phyloP scores from a whole-genome alignment of 2,113 vertebrate species.

The Polypterus bichir region DNA sequence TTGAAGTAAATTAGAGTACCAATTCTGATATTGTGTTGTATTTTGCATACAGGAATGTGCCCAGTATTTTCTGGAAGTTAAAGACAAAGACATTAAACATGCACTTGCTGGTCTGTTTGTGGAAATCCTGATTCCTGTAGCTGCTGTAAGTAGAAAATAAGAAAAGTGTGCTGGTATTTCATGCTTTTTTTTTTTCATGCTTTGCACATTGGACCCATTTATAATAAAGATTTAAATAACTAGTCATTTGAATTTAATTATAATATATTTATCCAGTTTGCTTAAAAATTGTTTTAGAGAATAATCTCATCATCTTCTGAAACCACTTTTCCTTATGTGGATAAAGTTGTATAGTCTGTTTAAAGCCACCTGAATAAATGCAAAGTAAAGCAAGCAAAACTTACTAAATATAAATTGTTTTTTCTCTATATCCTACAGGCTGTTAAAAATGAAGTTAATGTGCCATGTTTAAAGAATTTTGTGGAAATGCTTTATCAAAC shows the following conservation, averaged over 20 bases:
- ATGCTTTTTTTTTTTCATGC: no score
- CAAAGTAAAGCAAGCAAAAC: no score
- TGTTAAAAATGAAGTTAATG: constrained; percentile 99
- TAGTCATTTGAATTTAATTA: no score
- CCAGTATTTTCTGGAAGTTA: constrained; percentile 96
- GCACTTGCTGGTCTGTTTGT: constrained; percentile 94
- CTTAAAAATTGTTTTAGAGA: no score
- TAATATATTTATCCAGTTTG: no score
- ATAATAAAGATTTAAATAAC: no score
- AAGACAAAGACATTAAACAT: constrained; percentile 97
- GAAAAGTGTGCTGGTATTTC: no score
- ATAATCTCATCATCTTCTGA: no score
- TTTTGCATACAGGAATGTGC: constrained; percentile 73
- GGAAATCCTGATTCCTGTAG: constrained; percentile 96
- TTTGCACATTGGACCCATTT: no score
- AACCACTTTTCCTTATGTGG: no score
- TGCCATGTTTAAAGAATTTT: constrained; percentile 96
- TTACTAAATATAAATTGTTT: neutral
- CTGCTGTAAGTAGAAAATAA: constrained; percentile 75
- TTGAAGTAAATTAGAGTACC: neutral
- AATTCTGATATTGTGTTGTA: constrained; percentile 18
- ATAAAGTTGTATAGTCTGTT: no score
- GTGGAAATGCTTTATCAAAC: constrained; percentile 99
- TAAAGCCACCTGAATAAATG: no score
- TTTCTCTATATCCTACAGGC: constrained; percentile 52